These are phyloP conservation scores for Hydractinia echinata DNA, from an alignment of 30 jellyfish, hydroid and myxozoan genomes.

Conservation along the genomic window DNA sequence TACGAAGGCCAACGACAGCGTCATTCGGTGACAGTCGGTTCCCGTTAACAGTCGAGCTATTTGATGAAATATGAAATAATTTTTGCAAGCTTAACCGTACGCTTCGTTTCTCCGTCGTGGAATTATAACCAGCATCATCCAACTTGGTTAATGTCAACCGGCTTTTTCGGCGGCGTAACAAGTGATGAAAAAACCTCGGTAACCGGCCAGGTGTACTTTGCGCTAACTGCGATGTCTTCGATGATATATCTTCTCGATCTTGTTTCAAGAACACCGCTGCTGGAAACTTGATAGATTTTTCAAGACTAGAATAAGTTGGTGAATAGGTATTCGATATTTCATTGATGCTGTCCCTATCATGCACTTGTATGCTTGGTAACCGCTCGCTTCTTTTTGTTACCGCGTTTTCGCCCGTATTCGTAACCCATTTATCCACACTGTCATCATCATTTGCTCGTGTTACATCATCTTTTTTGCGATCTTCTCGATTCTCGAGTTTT, in stretches of 20 bases:
- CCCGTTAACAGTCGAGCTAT: background rate
- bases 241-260: slow-evolving; percentile 32
- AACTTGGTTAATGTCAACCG: slow-evolving; percentile 11
- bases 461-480: background rate
- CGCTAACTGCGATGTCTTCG: slow-evolving; percentile 52
- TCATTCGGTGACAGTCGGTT: background rate
- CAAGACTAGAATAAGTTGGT: background rate
- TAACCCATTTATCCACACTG: background rate
- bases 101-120: background rate
- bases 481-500: background rate
- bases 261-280: slow-evolving; percentile 55
- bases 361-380: background rate
- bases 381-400: background rate
- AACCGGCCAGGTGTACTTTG: slow-evolving; percentile 81
- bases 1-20: background rate
- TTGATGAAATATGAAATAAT: slow-evolving; percentile 8
- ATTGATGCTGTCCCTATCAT: too few relatives aligned
- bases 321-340: background rate
- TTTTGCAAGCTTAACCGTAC: background rate
- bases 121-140: background rate
- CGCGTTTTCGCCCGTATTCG: background rate
- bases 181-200: slow-evolving; percentile 59
- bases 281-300: slow-evolving; percentile 15
- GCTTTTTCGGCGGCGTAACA: slow-evolving; percentile 32
- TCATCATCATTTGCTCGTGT: background rate